Evolutionary conservation across 2,888 invertebrate species (phyloP), one percentile per base, ranked within the genome.

Genomic region (Dascillus cervinus): DNA sequence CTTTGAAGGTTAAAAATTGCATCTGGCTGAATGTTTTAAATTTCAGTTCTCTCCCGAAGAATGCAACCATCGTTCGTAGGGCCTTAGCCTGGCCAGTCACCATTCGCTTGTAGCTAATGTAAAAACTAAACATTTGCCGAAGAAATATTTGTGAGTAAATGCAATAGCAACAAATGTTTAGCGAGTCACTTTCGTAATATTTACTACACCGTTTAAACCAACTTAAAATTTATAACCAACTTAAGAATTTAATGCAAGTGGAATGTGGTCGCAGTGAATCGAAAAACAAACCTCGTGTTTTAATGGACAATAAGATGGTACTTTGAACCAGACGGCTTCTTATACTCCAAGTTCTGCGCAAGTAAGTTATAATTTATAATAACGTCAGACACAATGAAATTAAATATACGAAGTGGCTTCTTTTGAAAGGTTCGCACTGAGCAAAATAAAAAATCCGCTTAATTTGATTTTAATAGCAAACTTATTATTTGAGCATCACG

Each of bases 361-460:
- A 58, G 56, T 57, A 56, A 59, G 58, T 57, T 59, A 59, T 59
- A 59, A 59, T 59, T 59, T 59, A 58, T 57, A 57, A 56, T 55
- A 57, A 55, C 47, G 58, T 58, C 57, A 56, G 47, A 41, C 46
- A 52, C 54, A 54, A 52, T 51, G 55, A 56, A 58, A 58, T 58
- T 56, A 54, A 56, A 55, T 51, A 49, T 53, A 52, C 46, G 46
- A 29, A 47, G 46, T 49, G 33, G 41, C 39, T 49, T 52, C 48
- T 53, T 53, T 43, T 19, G 19, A 31, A 49, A 50, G 47, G 47
- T 47, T 29, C 34, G 29, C 33, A n/a, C n/a, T n/a, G n/a, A n/a
- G n/a, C n/a, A n/a, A n/a, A n/a, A 23, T 34, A 22, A 37, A 37
- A 29, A 32, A 36, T 22, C 27, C 29, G 29, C 13, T 9, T n/a